Conservation (phyloP, 2,113 vertebrate species). For the Neofelis nebulosa region DNA sequence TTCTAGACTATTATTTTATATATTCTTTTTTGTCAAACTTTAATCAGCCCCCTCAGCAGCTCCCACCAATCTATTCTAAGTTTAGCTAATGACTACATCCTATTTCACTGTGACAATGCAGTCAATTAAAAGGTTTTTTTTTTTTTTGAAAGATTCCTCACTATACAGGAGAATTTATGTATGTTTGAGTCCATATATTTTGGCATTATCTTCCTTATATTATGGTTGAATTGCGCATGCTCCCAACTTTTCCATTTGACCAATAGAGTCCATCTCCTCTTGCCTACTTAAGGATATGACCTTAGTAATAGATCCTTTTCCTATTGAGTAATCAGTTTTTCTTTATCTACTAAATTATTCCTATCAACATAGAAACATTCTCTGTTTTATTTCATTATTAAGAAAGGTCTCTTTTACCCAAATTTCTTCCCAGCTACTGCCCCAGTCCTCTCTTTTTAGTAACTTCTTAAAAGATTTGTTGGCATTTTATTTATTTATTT, state of each 20-base stretch:
- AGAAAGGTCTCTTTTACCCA: neutral
- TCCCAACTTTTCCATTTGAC: neutral
- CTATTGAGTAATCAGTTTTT: neutral
- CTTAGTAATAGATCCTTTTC: neutral
- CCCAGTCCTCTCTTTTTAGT: neutral
- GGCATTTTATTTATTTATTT: neutral
- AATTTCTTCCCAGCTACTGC: neutral
- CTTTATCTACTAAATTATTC: neutral
- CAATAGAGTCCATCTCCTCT: neutral
- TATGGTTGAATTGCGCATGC: neutral
- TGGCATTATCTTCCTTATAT: neutral
- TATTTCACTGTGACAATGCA: neutral
- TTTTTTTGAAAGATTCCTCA: neutral
- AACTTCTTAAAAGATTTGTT: neutral
- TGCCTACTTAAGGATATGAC: neutral
- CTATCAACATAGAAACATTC: neutral
- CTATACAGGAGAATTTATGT: neutral
- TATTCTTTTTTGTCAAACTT: neutral
- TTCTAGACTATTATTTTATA: neutral
- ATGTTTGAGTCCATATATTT: neutral
- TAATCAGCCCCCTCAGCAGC: neutral
- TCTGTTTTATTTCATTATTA: neutral
- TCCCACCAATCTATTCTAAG: neutral
- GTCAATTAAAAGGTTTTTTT: neutral
- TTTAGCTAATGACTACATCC: neutral